Evolutionary conservation across 2,888 invertebrate species (phyloP).

Genomic region (Eumerus sabulonum): DNA sequence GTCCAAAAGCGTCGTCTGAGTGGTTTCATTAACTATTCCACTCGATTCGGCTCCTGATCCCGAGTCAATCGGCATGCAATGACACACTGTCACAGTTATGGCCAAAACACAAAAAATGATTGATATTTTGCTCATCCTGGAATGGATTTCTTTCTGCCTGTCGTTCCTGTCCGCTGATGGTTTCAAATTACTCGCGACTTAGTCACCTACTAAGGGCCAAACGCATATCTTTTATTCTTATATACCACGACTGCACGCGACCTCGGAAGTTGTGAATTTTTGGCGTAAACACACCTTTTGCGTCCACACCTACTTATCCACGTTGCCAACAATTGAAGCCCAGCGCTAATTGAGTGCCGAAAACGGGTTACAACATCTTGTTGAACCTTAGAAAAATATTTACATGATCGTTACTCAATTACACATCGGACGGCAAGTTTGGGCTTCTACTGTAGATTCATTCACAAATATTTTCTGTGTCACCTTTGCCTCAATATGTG

Average conservation of each 20-base stretch:
- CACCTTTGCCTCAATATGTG: no score
- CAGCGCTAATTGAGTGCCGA: conserved; percentile 15
- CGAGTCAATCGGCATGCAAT: no score
- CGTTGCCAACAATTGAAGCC: conserved; percentile 8
- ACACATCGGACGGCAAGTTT: no score
- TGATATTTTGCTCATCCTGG: not conserved
- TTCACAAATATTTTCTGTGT: no score
- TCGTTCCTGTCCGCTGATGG: not conserved
- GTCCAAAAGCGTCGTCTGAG: no score
- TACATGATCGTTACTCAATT: no score
- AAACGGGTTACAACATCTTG: conserved; percentile 15
- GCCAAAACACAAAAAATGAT: no score
- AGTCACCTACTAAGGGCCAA: conserved; percentile 16
- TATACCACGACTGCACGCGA: not conserved
- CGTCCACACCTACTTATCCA: conserved; percentile 6
- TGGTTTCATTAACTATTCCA: no score
- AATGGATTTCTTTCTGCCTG: not conserved
- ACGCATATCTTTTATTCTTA: conserved; percentile 9
- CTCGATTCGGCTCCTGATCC: no score
- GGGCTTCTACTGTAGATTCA: no score
- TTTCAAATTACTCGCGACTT: not conserved
- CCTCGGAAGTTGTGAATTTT: conserved; percentile 15
- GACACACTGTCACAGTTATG: no score
- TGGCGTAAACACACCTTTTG: conserved; percentile 13
- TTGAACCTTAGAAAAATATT: no score